Base-by-base conservation (phyloP, 2,113 vertebrate genomes). In the Lepus timidus region DNA sequence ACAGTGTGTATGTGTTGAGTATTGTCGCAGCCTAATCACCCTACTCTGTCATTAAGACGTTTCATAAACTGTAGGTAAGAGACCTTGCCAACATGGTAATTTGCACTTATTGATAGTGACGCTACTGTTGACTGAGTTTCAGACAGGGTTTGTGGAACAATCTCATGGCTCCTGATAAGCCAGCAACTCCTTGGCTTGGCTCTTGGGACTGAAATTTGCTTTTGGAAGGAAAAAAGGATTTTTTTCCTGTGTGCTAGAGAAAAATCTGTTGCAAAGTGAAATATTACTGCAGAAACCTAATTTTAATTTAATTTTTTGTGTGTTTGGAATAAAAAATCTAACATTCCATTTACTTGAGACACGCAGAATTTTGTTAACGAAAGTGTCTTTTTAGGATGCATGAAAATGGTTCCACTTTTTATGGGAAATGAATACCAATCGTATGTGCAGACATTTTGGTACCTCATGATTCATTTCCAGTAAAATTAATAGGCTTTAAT, bases 391-490 rank as follows among this genome's bases (percentile, higher is more conserved):
- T 96, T 55, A 85, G 39, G 62, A 58, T 85, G 44, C 36, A n/a
- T 67, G 55, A 36, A 86, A 62, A 76, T 58, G 23, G 4, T 67
- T 81, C 49, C 27, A 17, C 20, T 61, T 86, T 62, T 85, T 87
- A 87, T 91, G 85, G 82, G 73, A 93, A 93, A 94, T 76, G 49
- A 71, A 23, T 71, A 64, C 68, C 71, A 25, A 80, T 36, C 85
- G 3, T 81, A 73, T 85, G 78, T 82, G 74, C 29, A 85, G 51
- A 95, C 62, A 62, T 93, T 93, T 89, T 85, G 82, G 68, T 85
- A 93, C 76, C 94, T 97, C 89, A 83, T 96, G 79, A 94, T 93
- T 96, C 51, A 96, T 88, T 94, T 90, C 84, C 52, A 80, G 92
- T 64, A 58, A 92, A 95, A 94, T 76, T 83, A 94, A 93, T 85